phyloP scores from a whole-genome alignment of 2,113 vertebrate genomes.

The Malurus alboscapulatus region DNA sequence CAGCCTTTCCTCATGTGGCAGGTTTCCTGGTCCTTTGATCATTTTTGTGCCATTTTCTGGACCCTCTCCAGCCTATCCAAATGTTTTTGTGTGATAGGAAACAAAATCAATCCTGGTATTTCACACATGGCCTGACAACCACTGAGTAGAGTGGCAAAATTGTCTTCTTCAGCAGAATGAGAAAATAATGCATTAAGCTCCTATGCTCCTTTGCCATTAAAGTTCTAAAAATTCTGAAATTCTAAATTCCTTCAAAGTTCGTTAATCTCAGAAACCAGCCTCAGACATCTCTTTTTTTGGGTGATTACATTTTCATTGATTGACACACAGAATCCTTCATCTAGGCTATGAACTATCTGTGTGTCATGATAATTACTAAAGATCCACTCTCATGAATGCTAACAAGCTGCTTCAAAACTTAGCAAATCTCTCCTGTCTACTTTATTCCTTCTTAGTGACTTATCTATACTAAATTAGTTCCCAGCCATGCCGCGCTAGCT shows the following conservation, averaged over 20 bases:
- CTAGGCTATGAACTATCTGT: slow-evolving; percentile 47
- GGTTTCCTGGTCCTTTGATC: neutral
- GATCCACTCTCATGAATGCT: slow-evolving; percentile 52
- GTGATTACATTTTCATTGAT: slow-evolving; percentile 48
- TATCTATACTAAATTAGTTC: neutral
- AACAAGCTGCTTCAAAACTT: slow-evolving; percentile 6
- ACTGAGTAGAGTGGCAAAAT: neutral
- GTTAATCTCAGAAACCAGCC: slow-evolving; percentile 49
- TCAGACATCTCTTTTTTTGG: slow-evolving; percentile 38
- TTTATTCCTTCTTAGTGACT: slow-evolving; percentile 30
- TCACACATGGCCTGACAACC: neutral
- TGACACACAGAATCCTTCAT: slow-evolving; percentile 63
- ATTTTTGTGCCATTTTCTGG: neutral
- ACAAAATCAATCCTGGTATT: neutral
- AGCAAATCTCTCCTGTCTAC: neutral
- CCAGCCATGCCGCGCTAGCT: neutral
- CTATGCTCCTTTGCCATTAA: neutral
- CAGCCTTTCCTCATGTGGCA: neutral
- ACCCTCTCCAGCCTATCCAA: neutral
- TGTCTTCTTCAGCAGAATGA: neutral
- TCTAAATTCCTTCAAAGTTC: slow-evolving; percentile 36
- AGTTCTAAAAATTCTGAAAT: neutral
- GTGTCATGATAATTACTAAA: slow-evolving; percentile 55
- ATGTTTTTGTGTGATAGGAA: neutral
- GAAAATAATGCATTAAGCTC: neutral